These are phyloP conservation scores for Omphaloscelis lunosa DNA, from an alignment of 2,888 invertebrate genomes.

Conservation along the genomic window DNA sequence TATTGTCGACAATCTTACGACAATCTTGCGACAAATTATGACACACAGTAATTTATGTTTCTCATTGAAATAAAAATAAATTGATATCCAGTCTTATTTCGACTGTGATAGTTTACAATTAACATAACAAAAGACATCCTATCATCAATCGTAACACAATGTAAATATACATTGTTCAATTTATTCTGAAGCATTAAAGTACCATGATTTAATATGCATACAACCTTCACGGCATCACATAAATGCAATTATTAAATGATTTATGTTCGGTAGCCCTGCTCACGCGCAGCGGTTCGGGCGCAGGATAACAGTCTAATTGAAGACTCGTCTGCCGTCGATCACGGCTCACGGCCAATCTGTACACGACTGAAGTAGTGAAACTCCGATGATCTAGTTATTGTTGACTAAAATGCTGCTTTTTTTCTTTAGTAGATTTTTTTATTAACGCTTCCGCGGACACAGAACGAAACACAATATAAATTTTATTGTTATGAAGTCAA, in stretches of 20 bases:
- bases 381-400: conserved; percentile 72
- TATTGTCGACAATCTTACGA: no score
- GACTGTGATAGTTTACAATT: neutral
- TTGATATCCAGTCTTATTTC: neutral
- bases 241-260: conserved; percentile 66
- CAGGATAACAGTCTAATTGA: conserved; percentile 72
- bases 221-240: conserved; percentile 55
- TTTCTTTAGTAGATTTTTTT: neutral
- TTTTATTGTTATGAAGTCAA: no score
- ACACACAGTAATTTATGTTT: no score
- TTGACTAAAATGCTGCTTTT: conserved; percentile 60
- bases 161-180: conserved; percentile 37
- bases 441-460: no score
- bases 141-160: conserved; percentile 27
- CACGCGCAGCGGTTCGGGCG: conserved; percentile 60
- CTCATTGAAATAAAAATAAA: neutral
- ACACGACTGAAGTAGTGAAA: conserved; percentile 73
- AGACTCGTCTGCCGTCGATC: conserved; percentile 79
- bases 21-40: no score
- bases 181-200: conserved; percentile 32
- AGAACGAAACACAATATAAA: no score
- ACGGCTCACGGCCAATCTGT: conserved; percentile 77
- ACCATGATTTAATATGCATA: conserved; percentile 55
- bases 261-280: conserved; percentile 65
- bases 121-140: conserved; percentile 15